Evolutionary conservation across 2,888 invertebrate species (phyloP), one percentile per base, ranked within the genome.

Genomic region (Troides oblongomaculatus): DNA sequence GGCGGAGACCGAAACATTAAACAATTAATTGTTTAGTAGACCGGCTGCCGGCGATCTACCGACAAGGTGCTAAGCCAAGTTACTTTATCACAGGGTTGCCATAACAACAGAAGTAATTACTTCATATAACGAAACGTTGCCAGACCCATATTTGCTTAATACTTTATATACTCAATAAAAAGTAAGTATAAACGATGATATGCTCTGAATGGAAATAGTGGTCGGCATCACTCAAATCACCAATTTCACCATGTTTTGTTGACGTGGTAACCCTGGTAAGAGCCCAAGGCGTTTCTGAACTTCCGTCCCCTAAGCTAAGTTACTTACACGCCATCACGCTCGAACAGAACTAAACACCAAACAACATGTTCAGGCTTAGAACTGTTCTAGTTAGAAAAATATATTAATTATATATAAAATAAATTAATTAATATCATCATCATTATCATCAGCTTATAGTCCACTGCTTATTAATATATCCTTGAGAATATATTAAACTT

Each of bases 21-120:
- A 70, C 63, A 63, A 70, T 70, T 70, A 70, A 70, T 66, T 63
- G 63, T 66, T 39, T 59, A 58, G 58, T 23, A 62, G 63, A 63
- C 64, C 68, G 36, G 63, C 23, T 21, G 46, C 62, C 56, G 12
- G n/a, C 62, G 57, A 62, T 36, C 61, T 39, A n/a, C 69, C 58
- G 62, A n/a, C 66, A 36, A 58, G 63, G 62, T 70, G 63, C 63
- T 66, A 70, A 70, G 63, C 59, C 63, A 53, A 60, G 18, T 62
- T 62, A 58, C n/a, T 43, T 56, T 17, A 21, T 1, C 21, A 7
- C 46, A 67, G 64, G 71, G 71, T 62, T 68, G 64, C 57, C 71
- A 68, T 18, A 6, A n/a, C 14, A 46, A 46, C 12, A 2, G 4
- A 53, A 53, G 5, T 4, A n/a, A 53, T 53, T 6, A 53, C 7